Evolutionary conservation across 2,888 invertebrate species (phyloP).

Genomic region (Zaprionus bogoriensis): DNA sequence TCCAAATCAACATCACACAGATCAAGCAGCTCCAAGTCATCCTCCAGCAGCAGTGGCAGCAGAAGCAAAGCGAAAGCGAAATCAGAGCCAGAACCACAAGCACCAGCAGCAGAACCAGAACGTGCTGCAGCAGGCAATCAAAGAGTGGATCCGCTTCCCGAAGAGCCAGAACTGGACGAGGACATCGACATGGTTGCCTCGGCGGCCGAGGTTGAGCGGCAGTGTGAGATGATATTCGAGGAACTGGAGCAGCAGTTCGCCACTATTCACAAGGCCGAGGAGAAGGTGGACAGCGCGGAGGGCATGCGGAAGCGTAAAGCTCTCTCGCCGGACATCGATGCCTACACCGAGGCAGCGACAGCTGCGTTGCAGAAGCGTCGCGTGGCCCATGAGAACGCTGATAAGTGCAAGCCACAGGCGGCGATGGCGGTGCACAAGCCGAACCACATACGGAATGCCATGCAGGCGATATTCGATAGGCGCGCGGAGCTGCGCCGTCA

Average conservation of each 20-base stretch:
- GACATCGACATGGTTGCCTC: constrained; percentile 80
- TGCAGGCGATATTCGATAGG: constrained; percentile 83
- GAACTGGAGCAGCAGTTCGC: constrained; percentile 85
- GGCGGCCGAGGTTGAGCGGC: constrained; percentile 89
- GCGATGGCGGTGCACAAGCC: constrained; percentile 83
- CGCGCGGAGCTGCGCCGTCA: constrained; percentile 76
- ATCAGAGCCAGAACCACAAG: background rate
- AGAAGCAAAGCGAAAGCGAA: constrained; percentile 26
- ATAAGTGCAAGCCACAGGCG: constrained; percentile 81
- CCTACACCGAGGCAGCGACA: constrained; percentile 77
- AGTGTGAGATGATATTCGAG: constrained; percentile 94
- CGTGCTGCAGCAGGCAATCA: background rate
- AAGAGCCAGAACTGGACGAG: constrained; percentile 77
- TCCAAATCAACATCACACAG: constrained; percentile 42
- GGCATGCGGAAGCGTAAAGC: constrained; percentile 65
- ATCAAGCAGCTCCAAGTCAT: constrained; percentile 40
- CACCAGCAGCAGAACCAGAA: background rate
- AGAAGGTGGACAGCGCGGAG: constrained; percentile 20
- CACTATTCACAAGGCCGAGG: constrained; percentile 74
- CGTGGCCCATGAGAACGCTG: constrained; percentile 88
- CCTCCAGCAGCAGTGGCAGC: constrained; percentile 22
- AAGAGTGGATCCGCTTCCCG: background rate
- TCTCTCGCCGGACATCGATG: constrained; percentile 78
- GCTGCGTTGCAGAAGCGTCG: constrained; percentile 85
- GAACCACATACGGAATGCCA: constrained; percentile 85